These are phyloP conservation scores for Cataglyphis livida DNA, from an alignment of 2,888 invertebrate species.

Conservation along the genomic window DNA sequence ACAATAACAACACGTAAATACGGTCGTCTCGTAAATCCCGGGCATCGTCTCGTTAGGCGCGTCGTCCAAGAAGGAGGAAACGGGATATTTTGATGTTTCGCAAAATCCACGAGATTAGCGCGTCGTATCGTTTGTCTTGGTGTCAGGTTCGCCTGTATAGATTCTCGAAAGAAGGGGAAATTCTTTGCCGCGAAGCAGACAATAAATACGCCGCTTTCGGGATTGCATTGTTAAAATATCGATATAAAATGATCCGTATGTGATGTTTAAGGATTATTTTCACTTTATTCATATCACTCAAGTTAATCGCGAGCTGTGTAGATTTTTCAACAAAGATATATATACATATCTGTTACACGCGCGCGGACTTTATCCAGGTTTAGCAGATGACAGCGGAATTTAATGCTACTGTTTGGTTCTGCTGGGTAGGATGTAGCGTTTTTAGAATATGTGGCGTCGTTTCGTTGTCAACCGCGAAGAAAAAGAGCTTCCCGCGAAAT, in stretches of 20 bases:
- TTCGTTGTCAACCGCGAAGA: slow-evolving; percentile 42
- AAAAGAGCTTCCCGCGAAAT: slow-evolving; percentile 35
- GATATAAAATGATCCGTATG: too few species aligned
- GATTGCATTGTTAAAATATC: too few species aligned
- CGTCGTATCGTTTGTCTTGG: slow-evolving; percentile 63
- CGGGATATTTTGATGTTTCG: slow-evolving; percentile 58
- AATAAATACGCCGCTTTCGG: slow-evolving; percentile 12
- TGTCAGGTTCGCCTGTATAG: not conserved
- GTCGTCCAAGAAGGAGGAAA: slow-evolving; percentile 6
- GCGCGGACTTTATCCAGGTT: slow-evolving; percentile 8
- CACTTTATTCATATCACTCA: not conserved
- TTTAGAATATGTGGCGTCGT: slow-evolving; percentile 33
- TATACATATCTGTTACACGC: not conserved
- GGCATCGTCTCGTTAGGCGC: slow-evolving; percentile 2
- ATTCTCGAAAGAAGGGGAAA: slow-evolving; percentile 29
- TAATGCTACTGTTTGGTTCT: slow-evolving; percentile 38
- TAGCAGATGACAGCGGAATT: slow-evolving; percentile 34
- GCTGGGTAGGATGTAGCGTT: not conserved
- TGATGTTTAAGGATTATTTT: too few species aligned
- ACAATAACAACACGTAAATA: not conserved
- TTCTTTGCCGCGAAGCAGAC: slow-evolving; percentile 5
- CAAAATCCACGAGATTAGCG: slow-evolving; percentile 66
- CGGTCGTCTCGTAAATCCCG: slow-evolving; percentile 7
- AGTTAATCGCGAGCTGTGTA: not conserved
- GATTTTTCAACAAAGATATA: not conserved